Evolutionary conservation across 2,888 invertebrate genomes (phyloP).

Genomic region (Choristoneura rosaceana): DNA sequence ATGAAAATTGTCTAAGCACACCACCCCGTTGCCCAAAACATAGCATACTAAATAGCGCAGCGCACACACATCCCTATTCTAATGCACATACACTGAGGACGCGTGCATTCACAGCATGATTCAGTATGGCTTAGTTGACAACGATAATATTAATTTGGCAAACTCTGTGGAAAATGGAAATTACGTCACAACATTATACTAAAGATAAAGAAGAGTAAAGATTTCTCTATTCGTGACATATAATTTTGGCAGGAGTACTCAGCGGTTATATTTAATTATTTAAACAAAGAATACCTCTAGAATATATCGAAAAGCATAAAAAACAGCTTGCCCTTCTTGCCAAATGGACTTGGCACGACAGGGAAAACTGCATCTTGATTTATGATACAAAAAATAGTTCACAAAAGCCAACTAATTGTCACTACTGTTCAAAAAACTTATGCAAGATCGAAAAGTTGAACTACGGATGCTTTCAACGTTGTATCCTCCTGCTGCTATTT

Average conservation of each 20-base stretch:
- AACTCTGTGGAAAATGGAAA: neutral
- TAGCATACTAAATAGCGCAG: conserved; percentile 53
- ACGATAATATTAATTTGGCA: neutral
- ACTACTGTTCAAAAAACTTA: neutral
- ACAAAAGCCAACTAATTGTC: neutral
- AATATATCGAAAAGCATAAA: neutral
- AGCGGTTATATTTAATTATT: neutral
- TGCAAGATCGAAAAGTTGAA: too few relatives aligned
- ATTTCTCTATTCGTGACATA: too few relatives aligned
- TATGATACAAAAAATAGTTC: neutral
- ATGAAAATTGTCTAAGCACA: conserved; percentile 82
- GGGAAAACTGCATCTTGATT: neutral
- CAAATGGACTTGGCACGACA: conserved; percentile 7
- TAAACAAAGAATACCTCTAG: neutral
- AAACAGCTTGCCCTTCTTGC: neutral
- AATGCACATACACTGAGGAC: conserved; percentile 54
- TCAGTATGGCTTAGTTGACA: conserved; percentile 3
- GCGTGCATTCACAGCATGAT: conserved; percentile 63
- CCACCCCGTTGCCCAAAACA: conserved; percentile 71
- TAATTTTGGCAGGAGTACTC: too few relatives aligned
- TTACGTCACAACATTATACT: neutral
- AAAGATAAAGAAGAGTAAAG: too few relatives aligned
- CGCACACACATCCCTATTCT: conserved; percentile 52
- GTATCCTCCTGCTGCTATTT: too few relatives aligned
- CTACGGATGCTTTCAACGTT: too few relatives aligned